Base-by-base conservation (phyloP, 1,140 invertebrate species). In the Drosophila serrata region DNA sequence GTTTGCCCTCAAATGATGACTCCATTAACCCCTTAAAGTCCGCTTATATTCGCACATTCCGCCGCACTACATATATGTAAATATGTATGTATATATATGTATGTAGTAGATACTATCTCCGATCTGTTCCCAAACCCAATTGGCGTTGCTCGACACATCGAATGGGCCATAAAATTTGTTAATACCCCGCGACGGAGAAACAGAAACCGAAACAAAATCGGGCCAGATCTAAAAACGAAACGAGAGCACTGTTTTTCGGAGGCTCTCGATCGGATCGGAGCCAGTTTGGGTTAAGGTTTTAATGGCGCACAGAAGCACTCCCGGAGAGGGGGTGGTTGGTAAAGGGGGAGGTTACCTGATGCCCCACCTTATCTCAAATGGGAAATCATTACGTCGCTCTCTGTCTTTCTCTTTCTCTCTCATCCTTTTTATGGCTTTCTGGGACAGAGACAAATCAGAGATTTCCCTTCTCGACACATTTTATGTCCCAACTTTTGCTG, bases 401-500 rank as follows among this genome's bases (percentile, higher is more conserved):
- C 33, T 46, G 29, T 40, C 35, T 27, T 6, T 33, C 31, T 31
- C 45, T 24, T 8, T 37, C n/a, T 9, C 60, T n/a, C 22, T 24
- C 55, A 46, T 1, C 31, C 12, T 42, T 68, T 65, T 69, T 43
- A 68, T 69, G 62, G 70, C 69, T 67, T 88, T 82, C 79, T 87
- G 69, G 70, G 70, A 49, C 75, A 82, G 80, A 81, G 69, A 81
- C 74, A 81, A 70, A 77, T 81, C 81, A 74, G 59, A 81, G 74
- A 78, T 70, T 81, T 80, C 53, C 60, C 46, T 61, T 60, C 33
- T 61, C 59, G 40, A 53, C 58, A 19, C 46, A 29, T 40, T 75
- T 84, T 73, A 88, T 90, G 81, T 49, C 85, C 42, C 75, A 85
- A 88, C 85, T 90, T 88, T 85, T 64, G 85, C 60, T 78, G 84